These are phyloP conservation scores for Pyrocoelia pectoralis DNA, from an alignment of 2,888 invertebrate species.

Conservation along the genomic window DNA sequence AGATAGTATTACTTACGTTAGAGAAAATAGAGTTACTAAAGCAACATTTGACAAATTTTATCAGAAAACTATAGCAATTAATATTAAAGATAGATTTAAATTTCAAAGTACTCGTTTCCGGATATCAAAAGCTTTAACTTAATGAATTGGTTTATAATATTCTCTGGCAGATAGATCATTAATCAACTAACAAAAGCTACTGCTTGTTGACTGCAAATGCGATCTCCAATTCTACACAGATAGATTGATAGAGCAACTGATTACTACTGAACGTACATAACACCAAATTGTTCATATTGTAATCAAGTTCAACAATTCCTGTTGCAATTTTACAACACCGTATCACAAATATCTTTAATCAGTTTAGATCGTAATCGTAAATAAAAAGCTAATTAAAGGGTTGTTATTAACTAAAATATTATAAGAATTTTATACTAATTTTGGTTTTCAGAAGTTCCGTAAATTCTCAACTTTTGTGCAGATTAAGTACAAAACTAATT, in stretches of 20 bases:
- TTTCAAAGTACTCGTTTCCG: slow-evolving; percentile 3
- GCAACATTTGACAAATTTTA: too few species aligned
- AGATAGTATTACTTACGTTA: too few species aligned
- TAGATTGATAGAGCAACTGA: slow-evolving; percentile 41
- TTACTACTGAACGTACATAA: slow-evolving; percentile 39
- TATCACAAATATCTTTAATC: too few species aligned
- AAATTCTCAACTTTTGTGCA: too few species aligned
- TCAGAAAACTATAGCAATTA: too few species aligned
- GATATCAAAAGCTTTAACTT: slow-evolving; percentile 39
- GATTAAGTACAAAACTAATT: too few species aligned
- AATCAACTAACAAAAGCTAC: slow-evolving; percentile 47
- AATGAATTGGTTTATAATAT: slow-evolving; percentile 44
- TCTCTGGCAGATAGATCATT: slow-evolving; percentile 41
- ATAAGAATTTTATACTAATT: too few species aligned
- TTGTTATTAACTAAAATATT: too few species aligned
- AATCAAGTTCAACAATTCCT: slow-evolving; percentile 44
- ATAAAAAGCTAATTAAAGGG: too few species aligned
- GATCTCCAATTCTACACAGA: slow-evolving; percentile 34
- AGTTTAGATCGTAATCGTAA: too few species aligned
- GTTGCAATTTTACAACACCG: background rate
- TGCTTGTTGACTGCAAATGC: slow-evolving; percentile 38
- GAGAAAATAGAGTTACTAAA: too few species aligned
- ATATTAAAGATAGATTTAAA: background rate
- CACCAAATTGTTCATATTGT: slow-evolving; percentile 49
- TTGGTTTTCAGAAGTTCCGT: too few species aligned